These are phyloP conservation scores for Buteo buteo DNA, from an alignment of 2,113 vertebrate species.

Conservation along the genomic window DNA sequence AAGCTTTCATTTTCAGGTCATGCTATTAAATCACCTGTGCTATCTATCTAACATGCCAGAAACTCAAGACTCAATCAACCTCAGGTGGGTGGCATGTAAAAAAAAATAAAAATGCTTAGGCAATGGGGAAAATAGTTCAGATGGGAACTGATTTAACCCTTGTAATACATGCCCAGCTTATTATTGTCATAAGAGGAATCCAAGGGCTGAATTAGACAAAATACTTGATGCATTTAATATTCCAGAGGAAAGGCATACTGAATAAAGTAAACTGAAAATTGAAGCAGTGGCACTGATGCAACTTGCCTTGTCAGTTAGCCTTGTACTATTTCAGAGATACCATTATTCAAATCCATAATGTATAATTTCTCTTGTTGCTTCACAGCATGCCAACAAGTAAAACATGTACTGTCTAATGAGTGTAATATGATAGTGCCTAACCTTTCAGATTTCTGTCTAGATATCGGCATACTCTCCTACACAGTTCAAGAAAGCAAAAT, in stretches of 20 bases:
- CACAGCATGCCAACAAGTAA: not conserved
- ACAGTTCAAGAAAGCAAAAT: not conserved
- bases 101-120: not conserved
- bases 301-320: not conserved
- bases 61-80: not conserved
- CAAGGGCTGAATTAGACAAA: not conserved
- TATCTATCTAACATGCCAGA: not conserved
- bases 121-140: not conserved
- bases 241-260: not conserved
- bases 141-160: not conserved
- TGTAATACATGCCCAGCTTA: not conserved
- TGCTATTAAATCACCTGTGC: not conserved
- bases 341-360: not conserved
- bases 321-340: not conserved
- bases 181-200: not conserved
- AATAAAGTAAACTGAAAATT: not conserved
- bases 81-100: not conserved
- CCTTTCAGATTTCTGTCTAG: not conserved
- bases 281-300: not conserved
- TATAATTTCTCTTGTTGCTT: not conserved
- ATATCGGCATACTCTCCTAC: not conserved
- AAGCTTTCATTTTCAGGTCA: not conserved
- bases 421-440: not conserved
- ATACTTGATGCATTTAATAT: not conserved
- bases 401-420: not conserved